Percentiles rank a stretch among this genome's conserved stretches.
Conservation (phyloP, 2,113 vertebrate genomes). For the Danionella cerebrum region DNA sequence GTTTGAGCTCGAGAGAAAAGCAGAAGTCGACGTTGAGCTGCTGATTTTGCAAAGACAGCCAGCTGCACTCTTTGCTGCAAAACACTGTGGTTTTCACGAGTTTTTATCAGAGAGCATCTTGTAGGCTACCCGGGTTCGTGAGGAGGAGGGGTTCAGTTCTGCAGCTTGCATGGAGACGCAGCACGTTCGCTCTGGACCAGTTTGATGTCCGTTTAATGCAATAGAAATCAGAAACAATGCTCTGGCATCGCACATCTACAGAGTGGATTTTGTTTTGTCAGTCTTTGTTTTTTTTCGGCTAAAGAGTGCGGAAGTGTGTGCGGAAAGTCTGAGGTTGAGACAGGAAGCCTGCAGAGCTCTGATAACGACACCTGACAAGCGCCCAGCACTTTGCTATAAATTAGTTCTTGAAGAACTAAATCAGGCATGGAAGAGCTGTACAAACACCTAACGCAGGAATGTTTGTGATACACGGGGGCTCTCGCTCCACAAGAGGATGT, state of each 20-base stretch:
- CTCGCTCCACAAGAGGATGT: neutral
- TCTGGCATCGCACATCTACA: constrained; percentile 31
- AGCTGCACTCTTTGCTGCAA: constrained; percentile 55
- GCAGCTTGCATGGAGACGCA: neutral
- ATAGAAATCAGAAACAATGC: constrained; percentile 31
- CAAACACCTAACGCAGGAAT: neutral
- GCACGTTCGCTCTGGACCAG: neutral
- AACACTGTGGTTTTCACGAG: constrained; percentile 59
- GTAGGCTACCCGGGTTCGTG: too few relatives aligned
- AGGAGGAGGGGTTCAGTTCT: too few relatives aligned
- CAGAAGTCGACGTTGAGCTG: constrained; percentile 63
- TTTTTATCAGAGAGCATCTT: constrained; percentile 37
- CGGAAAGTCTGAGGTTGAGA: constrained; percentile 72
- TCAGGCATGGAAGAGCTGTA: neutral
- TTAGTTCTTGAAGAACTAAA: constrained; percentile 59
- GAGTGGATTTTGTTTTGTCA: constrained; percentile 32
- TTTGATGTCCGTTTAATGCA: neutral
- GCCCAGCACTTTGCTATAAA: constrained; percentile 58
- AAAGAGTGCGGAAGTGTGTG: constrained; percentile 60
- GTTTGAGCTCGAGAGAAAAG: constrained; percentile 49
- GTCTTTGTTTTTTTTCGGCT: constrained; percentile 44
- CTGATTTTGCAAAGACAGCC: constrained; percentile 67
- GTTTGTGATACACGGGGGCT: neutral
- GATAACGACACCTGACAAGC: constrained; percentile 76
- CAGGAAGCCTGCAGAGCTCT: constrained; percentile 67